phyloP scores from a whole-genome alignment of 1,140 invertebrate genomes.

The Heliconius eleuchia region DNA sequence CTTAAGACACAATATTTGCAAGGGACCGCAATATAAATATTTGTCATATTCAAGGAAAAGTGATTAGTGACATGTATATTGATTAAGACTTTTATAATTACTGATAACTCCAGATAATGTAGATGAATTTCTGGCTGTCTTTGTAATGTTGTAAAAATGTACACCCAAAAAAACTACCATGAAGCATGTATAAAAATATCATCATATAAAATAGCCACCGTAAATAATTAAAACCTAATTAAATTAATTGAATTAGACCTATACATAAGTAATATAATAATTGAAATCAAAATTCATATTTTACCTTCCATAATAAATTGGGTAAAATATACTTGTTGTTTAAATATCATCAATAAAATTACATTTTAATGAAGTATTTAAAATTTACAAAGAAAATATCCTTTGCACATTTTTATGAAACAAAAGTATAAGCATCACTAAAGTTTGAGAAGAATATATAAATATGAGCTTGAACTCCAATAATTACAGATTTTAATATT shows the following conservation, averaged over 20 bases:
- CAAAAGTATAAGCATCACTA: neutral
- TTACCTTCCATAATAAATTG: neutral
- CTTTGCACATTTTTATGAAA: neutral
- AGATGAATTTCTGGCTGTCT: neutral
- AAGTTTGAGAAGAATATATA: neutral
- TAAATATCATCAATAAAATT: neutral
- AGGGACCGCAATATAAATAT: neutral
- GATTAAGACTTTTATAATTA: neutral
- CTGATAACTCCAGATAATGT: neutral
- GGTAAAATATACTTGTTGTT: neutral
- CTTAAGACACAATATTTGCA: conserved; percentile 1
- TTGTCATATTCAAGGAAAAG: neutral
- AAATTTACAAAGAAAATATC: neutral
- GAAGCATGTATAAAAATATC: conserved; percentile 1
- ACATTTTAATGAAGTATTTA: neutral
- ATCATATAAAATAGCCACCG: neutral
- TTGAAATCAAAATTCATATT: neutral
- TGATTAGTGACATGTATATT: neutral
- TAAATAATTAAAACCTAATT: neutral
- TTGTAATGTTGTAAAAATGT: neutral
- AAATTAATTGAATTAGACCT: neutral
- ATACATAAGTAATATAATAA: neutral
- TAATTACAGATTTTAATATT: neutral
- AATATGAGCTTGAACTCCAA: neutral
- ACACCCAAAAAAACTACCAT: neutral